Evolutionary conservation across 1,140 invertebrate genomes (phyloP).

Genomic region (Drosophila bifasciata): DNA sequence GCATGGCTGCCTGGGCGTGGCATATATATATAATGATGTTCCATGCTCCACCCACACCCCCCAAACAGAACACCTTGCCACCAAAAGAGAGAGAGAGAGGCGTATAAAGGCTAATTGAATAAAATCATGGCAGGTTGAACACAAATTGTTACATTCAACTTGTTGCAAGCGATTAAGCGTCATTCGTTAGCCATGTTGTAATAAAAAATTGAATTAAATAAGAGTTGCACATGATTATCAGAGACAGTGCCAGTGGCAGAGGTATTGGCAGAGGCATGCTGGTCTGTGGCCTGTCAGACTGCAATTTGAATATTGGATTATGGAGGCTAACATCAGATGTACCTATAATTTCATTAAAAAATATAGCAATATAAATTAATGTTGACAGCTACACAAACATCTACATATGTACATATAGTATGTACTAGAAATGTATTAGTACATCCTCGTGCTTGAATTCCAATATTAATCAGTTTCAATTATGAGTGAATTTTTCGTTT

Average conservation of each 20-base stretch:
- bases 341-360: neutral
- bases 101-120: slow-evolving; percentile 53
- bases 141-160: slow-evolving; percentile 42
- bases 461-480: too few species aligned
- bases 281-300: too few species aligned
- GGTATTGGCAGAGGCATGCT: too few species aligned
- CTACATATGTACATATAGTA: too few species aligned
- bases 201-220: slow-evolving; percentile 48
- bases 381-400: too few species aligned
- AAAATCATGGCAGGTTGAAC: slow-evolving; percentile 34
- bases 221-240: slow-evolving; percentile 12
- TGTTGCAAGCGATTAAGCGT: slow-evolving; percentile 53
- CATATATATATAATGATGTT: slow-evolving; percentile 45
- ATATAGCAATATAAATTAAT: neutral
- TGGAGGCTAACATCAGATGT: neutral
- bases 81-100: neutral
- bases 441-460: too few species aligned
- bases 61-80: neutral
- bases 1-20: slow-evolving; percentile 25
- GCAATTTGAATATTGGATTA: too few species aligned
- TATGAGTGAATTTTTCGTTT: too few species aligned
- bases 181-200: slow-evolving; percentile 7
- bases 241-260: too few species aligned
- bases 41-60: slow-evolving; percentile 23
- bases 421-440: too few species aligned